These are phyloP conservation scores for Scyliorhinus canicula DNA, from an alignment of 2,797 vertebrate species.

Conservation along the genomic window DNA sequence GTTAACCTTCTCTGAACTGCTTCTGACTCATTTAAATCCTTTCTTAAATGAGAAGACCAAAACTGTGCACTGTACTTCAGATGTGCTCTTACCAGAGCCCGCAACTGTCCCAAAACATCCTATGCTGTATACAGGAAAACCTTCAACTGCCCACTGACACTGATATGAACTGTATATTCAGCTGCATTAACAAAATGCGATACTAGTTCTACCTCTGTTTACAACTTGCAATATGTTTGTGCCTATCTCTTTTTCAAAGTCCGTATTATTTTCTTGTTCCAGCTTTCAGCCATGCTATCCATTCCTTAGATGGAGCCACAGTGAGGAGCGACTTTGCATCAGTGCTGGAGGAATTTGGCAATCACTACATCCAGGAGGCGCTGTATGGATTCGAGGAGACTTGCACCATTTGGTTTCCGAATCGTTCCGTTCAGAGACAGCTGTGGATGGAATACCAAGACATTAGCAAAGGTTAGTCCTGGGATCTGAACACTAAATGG, in stretches of 20 bases:
- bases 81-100: too few species aligned
- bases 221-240: not conserved
- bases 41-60: too few species aligned
- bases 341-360: slow-evolving; percentile 88
- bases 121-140: not conserved
- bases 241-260: not conserved
- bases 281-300: slow-evolving; percentile 88
- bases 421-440: slow-evolving; percentile 89
- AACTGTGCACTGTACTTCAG: too few species aligned
- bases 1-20: too few species aligned
- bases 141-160: not conserved
- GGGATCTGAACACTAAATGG: not conserved
- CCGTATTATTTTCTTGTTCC: slow-evolving; percentile 34
- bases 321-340: slow-evolving; percentile 83
- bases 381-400: slow-evolving; percentile 92
- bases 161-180: not conserved
- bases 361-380: slow-evolving; percentile 93
- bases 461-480: slow-evolving; percentile 87
- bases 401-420: slow-evolving; percentile 97
- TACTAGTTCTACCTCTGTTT: not conserved
- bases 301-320: slow-evolving; percentile 87
- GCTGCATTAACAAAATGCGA: not conserved
- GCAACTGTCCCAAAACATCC: not conserved
- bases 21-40: too few species aligned
- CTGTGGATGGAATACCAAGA: slow-evolving; percentile 98